Conservation (phyloP, 2,888 invertebrate species). For the Allolobophora icterica region DNA sequence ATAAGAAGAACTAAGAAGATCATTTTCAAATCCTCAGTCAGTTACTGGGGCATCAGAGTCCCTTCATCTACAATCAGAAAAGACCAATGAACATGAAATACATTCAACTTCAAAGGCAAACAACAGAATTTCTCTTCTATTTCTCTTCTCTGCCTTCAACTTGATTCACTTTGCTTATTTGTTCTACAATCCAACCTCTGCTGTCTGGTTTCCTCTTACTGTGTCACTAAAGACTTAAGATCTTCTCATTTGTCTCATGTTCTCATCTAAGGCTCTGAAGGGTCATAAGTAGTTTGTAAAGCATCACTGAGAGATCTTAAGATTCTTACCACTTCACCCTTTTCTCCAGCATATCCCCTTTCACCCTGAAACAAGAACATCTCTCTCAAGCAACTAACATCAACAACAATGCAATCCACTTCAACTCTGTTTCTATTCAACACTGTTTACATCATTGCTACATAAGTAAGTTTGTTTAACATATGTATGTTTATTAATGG, state of each 20-base stretch:
- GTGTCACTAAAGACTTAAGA: no score
- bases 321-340: constrained; percentile 79
- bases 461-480: no score
- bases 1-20: no score
- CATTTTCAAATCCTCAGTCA: no score
- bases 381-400: neutral
- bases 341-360: constrained; percentile 80
- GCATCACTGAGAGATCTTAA: neutral
- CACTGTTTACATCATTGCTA: neutral
- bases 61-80: neutral
- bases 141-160: neutral
- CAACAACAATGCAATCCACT: neutral
- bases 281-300: neutral
- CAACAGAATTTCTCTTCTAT: neutral
- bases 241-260: neutral
- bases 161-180: neutral
- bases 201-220: neutral
- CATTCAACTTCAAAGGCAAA: neutral
- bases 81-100: neutral
- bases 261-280: neutral
- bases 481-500: neutral
- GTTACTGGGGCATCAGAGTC: no score
- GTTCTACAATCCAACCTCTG: neutral
- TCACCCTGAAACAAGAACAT: constrained; percentile 71
- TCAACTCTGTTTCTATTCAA: neutral